These are phyloP conservation scores for Euzophera pinguis DNA, from an alignment of 2,888 invertebrate species.

Conservation along the genomic window DNA sequence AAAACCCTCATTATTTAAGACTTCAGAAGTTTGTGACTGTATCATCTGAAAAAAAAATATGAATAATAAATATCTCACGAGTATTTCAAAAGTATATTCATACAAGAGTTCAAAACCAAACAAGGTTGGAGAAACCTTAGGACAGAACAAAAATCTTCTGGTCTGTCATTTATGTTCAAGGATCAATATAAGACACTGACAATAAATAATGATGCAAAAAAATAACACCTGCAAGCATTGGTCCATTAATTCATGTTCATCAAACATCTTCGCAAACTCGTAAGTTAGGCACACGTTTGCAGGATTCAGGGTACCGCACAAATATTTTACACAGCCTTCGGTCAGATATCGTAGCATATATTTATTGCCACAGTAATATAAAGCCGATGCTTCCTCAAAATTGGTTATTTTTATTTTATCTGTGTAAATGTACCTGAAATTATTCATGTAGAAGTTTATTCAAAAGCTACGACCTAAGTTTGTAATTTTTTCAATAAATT, in stretches of 20 bases:
- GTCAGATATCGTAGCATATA: background rate
- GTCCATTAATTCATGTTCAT: background rate
- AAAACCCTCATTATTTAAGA: background rate
- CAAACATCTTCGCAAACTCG: slow-evolving; percentile 6
- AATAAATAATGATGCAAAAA: too few relatives aligned
- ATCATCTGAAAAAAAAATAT: background rate
- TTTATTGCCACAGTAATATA: slow-evolving; percentile 2
- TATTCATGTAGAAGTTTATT: too few relatives aligned
- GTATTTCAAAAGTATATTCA: too few relatives aligned
- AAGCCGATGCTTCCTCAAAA: background rate
- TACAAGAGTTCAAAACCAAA: too few relatives aligned
- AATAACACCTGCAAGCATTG: background rate
- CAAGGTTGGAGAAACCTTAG: too few relatives aligned
- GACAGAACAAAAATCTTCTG: too few relatives aligned
- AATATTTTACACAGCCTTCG: background rate
- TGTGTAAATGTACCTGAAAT: slow-evolving; percentile 4
- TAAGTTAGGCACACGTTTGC: slow-evolving; percentile 1
- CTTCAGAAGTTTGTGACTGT: background rate
- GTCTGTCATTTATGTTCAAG: too few relatives aligned
- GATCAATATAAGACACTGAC: too few relatives aligned
- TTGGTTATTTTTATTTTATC: background rate
- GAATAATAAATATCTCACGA: too few relatives aligned
- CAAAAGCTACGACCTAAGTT: too few relatives aligned
- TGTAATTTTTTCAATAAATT: too few relatives aligned
- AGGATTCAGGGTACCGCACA: background rate